These are phyloP conservation scores for Bubo blakistoni DNA, from an alignment of 2,113 vertebrate species.

Conservation along the genomic window DNA sequence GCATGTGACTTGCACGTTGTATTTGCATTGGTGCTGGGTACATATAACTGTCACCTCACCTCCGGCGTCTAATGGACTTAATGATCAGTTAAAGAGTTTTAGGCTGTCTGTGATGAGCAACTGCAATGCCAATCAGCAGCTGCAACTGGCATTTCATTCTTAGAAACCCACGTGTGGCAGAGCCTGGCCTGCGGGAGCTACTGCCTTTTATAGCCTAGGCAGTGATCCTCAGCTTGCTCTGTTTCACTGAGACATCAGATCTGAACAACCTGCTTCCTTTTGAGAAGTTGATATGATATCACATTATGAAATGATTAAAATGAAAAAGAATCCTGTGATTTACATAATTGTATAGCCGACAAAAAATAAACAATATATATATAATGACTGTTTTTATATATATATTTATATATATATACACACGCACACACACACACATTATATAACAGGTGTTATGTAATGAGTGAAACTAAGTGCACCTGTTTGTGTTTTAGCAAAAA, in stretches of 20 bases:
- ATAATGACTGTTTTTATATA: not conserved
- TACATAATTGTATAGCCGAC: not conserved
- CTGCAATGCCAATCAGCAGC: not conserved
- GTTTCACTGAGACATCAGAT: not conserved
- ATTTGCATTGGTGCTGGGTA: constrained; percentile 3
- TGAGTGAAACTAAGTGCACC: not conserved
- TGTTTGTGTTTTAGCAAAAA: not conserved
- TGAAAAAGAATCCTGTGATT: not conserved
- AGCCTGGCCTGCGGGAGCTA: not conserved
- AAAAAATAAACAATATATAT: not conserved
- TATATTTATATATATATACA: not conserved
- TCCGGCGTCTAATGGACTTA: constrained; percentile 18
- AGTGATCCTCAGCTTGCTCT: not conserved
- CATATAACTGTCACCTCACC: not conserved
- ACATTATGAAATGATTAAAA: not conserved
- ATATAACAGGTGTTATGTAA: not conserved
- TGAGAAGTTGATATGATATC: not conserved
- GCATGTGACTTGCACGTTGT: not conserved
- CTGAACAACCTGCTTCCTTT: not conserved
- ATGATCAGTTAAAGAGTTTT: constrained; percentile 20
- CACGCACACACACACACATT: too few species aligned
- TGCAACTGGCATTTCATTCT: not conserved
- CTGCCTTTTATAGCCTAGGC: not conserved
- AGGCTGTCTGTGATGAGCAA: not conserved
- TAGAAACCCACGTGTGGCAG: not conserved